These are phyloP conservation scores for Hyaena hyaena DNA, from an alignment of 2,113 vertebrate species.

Conservation along the genomic window DNA sequence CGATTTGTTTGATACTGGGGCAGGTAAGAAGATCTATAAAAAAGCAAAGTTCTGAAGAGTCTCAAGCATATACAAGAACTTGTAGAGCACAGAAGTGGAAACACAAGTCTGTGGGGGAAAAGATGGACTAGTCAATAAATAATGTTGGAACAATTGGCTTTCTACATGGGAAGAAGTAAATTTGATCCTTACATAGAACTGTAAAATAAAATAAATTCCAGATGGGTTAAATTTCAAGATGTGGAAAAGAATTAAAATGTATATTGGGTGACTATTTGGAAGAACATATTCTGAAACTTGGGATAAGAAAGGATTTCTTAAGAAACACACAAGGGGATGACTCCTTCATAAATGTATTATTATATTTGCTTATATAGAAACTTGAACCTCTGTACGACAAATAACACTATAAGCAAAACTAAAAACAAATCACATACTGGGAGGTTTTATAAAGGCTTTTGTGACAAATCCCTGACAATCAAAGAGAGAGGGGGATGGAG, in stretches of 20 bases:
- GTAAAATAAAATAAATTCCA: slow-evolving; percentile 36
- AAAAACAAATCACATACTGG: neutral
- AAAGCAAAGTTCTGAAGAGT: neutral
- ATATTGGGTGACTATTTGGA: neutral
- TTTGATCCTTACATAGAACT: neutral
- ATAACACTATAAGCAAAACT: neutral
- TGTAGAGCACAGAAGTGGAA: neutral
- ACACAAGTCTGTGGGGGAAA: neutral
- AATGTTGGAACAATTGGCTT: neutral
- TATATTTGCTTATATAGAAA: neutral
- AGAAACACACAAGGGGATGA: neutral
- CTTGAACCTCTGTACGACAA: neutral
- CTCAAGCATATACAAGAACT: neutral
- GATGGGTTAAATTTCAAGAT: slow-evolving; percentile 26
- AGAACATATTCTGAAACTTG: neutral
- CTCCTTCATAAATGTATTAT: neutral
- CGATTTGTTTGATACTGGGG: neutral
- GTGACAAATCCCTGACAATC: neutral
- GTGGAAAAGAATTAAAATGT: neutral
- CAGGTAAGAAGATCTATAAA: neutral
- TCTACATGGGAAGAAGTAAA: neutral
- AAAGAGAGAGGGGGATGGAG: neutral
- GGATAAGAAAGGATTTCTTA: neutral
- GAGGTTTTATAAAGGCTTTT: neutral
- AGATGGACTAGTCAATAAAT: neutral